These are phyloP conservation scores for Sphecodes monilicornis DNA, from an alignment of 2,888 invertebrate species.

Conservation along the genomic window DNA sequence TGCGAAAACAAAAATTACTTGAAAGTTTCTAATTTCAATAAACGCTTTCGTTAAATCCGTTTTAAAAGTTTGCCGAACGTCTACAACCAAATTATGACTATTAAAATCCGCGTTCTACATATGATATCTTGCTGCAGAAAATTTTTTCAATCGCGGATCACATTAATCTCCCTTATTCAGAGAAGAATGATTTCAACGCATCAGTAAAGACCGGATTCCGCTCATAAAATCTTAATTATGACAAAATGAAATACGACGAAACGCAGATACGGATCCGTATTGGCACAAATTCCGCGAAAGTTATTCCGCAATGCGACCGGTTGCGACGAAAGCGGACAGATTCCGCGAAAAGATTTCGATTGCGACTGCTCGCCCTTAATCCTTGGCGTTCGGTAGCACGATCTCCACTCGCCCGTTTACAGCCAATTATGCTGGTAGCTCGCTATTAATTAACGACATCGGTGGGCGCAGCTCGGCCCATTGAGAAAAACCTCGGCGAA, in stretches of 20 bases:
- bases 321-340: neutral
- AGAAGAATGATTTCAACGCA: neutral
- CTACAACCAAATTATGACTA: neutral
- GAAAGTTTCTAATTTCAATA: neutral
- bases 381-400: neutral
- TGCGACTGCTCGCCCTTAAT: constrained; percentile 14
- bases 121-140: no score
- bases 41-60: neutral
- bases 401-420: constrained; percentile 33
- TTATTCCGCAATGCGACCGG: neutral
- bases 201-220: neutral
- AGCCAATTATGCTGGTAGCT: constrained; percentile 58
- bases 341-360: constrained; percentile 4
- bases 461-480: constrained; percentile 8
- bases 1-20: neutral
- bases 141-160: neutral
- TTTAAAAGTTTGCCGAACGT: neutral
- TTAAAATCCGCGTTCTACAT: neutral
- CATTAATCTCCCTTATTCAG: neutral
- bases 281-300: constrained; percentile 5
- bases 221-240: neutral
- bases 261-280: neutral
- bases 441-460: constrained; percentile 65
- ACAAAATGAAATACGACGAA: neutral
- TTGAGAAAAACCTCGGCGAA: constrained; percentile 17